Percentiles rank a stretch among this genome's conserved stretches.
phyloP scores from a whole-genome alignment of 1,140 invertebrate genomes.

The Sycophila sp. region DNA sequence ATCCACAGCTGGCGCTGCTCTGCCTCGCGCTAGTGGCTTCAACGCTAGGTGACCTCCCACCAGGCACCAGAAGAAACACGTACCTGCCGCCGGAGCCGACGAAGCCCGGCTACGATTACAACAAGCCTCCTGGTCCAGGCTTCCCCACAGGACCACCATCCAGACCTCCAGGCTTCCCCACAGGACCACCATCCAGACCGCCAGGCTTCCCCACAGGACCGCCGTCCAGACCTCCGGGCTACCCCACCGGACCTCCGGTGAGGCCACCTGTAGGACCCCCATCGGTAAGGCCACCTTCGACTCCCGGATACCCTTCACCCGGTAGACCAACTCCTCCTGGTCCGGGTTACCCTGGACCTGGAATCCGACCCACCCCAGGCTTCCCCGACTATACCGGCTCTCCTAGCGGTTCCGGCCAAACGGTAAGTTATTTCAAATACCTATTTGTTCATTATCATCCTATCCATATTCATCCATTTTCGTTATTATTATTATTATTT shows the following conservation, averaged over 20 bases:
- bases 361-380: conserved; percentile 49
- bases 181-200: conserved; percentile 32
- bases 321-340: conserved; percentile 3
- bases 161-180: conserved; percentile 41
- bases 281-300: conserved; percentile 45
- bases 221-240: conserved; percentile 44
- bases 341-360: conserved; percentile 49
- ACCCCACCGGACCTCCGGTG: conserved; percentile 35
- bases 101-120: conserved; percentile 72
- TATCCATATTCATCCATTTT: not conserved
- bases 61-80: conserved; percentile 68
- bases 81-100: conserved; percentile 73
- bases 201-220: conserved; percentile 39
- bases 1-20: conserved; percentile 58
- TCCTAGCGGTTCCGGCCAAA: conserved; percentile 42
- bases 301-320: conserved; percentile 34
- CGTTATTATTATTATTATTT: conserved; percentile 46
- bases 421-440: conserved; percentile 15
- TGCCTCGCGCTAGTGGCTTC: conserved; percentile 47
- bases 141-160: conserved; percentile 40
- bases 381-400: conserved; percentile 56
- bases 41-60: conserved; percentile 59
- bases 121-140: conserved; percentile 61
- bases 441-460: not conserved
- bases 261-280: conserved; percentile 14